Evolutionary conservation across 2,888 invertebrate species (phyloP).

Genomic region (Timema podura): DNA sequence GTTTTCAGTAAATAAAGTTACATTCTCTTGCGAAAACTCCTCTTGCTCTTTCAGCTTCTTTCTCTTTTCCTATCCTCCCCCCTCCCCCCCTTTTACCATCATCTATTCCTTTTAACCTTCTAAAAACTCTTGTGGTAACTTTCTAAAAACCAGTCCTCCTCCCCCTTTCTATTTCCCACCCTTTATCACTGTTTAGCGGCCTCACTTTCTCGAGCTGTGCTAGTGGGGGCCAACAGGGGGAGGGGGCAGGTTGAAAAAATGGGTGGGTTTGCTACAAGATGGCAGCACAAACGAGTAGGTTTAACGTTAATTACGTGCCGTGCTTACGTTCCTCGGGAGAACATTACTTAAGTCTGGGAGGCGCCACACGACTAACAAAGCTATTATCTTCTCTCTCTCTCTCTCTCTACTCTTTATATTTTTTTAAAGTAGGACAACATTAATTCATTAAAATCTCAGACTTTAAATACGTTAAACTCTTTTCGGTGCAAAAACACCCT

Average conservation of each 20-base stretch:
- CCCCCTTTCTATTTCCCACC: neutral
- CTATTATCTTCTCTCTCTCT: constrained; percentile 8
- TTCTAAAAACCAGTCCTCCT: neutral
- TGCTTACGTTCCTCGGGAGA: neutral
- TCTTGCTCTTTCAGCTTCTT: neutral
- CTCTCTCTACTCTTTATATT: neutral
- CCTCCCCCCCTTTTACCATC: neutral
- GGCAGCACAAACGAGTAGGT: constrained; percentile 11
- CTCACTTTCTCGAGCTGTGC: no score
- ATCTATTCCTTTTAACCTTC: neutral
- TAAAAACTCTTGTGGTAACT: constrained; percentile 8
- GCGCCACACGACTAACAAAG: neutral
- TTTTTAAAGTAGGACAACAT: constrained; percentile 29
- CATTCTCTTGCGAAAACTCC: constrained; percentile 1
- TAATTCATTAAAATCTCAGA: constrained; percentile 30
- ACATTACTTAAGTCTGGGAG: neutral
- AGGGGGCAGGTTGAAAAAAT: no score
- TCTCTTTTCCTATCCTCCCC: neutral
- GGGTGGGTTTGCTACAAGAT: neutral
- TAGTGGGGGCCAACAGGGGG: no score
- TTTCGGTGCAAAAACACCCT: no score
- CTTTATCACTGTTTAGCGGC: no score
- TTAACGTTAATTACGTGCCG: constrained; percentile 11
- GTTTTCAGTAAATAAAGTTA: constrained; percentile 16
- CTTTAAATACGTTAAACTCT: constrained; percentile 26